Base-by-base conservation (phyloP, 1,140 invertebrate genomes). In the Babylonia areolata region DNA sequence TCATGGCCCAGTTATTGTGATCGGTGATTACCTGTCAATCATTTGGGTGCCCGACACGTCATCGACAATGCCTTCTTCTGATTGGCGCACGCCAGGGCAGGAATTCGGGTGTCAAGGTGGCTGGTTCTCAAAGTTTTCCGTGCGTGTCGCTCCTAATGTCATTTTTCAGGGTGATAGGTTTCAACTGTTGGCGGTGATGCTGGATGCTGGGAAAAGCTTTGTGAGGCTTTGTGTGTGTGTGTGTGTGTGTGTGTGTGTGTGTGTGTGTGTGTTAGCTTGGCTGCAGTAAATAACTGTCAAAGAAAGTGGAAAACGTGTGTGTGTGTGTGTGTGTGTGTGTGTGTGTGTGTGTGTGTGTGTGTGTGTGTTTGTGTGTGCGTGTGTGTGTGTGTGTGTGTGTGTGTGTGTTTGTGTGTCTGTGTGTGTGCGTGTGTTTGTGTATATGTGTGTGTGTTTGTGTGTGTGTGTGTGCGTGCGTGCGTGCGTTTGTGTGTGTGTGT, bases 271-370 rank as follows among this genome's bases (percentile, higher is more conserved):
- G 6, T n/a, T n/a, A n/a, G n/a, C n/a, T n/a, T n/a, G n/a, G n/a
- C n/a, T n/a, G n/a, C n/a, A n/a, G n/a, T n/a, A n/a, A n/a, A n/a
- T n/a, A n/a, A n/a, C n/a, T n/a, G n/a, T n/a, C n/a, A n/a, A n/a
- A n/a, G n/a, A n/a, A n/a, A n/a, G n/a, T n/a, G n/a, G n/a, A n/a
- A n/a, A n/a, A n/a, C n/a, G 46, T 51, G 46, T 51, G 46, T 46
- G 46, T 51, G 46, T 73, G 71, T 73, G 69, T 1, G 69, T 73
- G n/a, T 73, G 69, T 31, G 69, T n/a, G 35, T 35, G n/a, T 73
- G 35, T 73, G 69, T 35, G 69, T 73, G 69, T 73, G 69, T 31
- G 69, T 31, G n/a, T 73, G 35, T 73, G 69, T 73, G 69, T 51
- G 46, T 3, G 46, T 51, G 46, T 3, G 46, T 51, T 9, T 46